phyloP scores from a whole-genome alignment of 2,113 vertebrate species.

The rat (Rattus norvegicus) region DNA sequence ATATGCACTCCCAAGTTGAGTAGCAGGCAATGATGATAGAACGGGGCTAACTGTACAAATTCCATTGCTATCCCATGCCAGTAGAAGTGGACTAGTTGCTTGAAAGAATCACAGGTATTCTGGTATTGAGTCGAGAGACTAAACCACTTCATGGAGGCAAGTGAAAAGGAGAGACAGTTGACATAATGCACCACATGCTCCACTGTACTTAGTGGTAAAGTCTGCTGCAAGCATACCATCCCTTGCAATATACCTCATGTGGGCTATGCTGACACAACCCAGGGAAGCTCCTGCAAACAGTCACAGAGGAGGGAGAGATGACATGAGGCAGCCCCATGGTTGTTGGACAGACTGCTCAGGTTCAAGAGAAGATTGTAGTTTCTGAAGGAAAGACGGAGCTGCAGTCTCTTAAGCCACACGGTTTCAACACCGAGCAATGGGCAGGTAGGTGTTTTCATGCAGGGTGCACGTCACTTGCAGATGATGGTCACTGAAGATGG shows the following conservation, averaged over 20 bases:
- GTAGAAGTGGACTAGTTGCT: background rate
- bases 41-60: background rate
- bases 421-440: background rate
- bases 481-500: background rate
- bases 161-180: background rate
- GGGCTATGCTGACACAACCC: background rate
- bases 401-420: background rate
- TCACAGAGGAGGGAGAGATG: background rate
- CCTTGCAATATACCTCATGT: background rate
- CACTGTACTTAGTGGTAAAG: background rate
- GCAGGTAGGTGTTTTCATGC: background rate
- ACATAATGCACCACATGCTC: accelerated
- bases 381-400: background rate
- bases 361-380: background rate
- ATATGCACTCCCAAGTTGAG: background rate
- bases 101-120: background rate
- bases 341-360: too few species aligned
- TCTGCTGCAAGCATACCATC: too few species aligned
- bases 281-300: background rate
- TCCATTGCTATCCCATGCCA: background rate
- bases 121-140: background rate
- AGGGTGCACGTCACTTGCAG: background rate
- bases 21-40: background rate
- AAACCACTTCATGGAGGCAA: background rate
- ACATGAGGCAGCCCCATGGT: too few species aligned